Evolutionary conservation across 2,113 vertebrate genomes (phyloP), one percentile per base, ranked within the genome.

Genomic region (Parus major): DNA sequence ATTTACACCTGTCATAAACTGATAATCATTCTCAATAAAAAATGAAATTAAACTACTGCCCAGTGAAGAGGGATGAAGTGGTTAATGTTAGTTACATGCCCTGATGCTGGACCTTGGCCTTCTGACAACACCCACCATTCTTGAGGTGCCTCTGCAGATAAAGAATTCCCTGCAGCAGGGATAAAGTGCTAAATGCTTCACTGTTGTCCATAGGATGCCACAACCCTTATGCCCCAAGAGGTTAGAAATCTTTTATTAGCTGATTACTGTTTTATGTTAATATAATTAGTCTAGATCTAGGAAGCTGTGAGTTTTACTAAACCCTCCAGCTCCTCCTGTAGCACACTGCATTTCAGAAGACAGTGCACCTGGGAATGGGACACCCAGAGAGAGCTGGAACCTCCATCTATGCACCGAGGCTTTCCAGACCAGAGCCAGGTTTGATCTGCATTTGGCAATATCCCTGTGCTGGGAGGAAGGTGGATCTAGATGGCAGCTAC

Each of bases 21-120:
- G 86, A 86, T 97, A 86, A 92, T 73, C 64, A 88, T 57, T 24
- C 44, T 93, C 57, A 72, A 46, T 89, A 93, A 90, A 96, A 86
- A 94, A 50, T 61, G 16, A 42, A 59, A 88, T 91, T 50, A 76
- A 94, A 95, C 69, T 82, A 83, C 47, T 63, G 70, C 84, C 79
- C 80, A 52, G 27, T 75, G 64, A 66, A 71, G 55, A 83, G 88
- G 24, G 61, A 47, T 78, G 78, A 79, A 95, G 81, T 86, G 82
- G 95, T 96, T 98, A 97, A 97, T 97, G 75, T 97, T 97, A 96
- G 90, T 93, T 90, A 36, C 85, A 47, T 93, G 75, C 77, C 41
- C 86, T 69, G 52, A 41, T 87, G 85, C 70, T 96, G 96, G 82
- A 97, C 97, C 97, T 97, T 97, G 96, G 78, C 90, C 96, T 92